Evolutionary conservation across 2,797 vertebrate genomes (phyloP).

Genomic region (Astyanax mexicanus): DNA sequence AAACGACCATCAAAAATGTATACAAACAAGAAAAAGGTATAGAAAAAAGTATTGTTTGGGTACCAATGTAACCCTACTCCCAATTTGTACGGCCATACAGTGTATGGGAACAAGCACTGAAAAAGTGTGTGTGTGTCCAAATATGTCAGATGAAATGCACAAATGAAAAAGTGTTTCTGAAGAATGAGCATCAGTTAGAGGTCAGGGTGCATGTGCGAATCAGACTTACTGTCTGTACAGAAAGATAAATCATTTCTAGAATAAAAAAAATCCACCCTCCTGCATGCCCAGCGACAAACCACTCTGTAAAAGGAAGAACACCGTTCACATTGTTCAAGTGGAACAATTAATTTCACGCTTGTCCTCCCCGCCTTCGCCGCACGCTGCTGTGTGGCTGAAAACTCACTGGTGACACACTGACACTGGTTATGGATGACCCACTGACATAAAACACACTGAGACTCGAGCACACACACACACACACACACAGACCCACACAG

Average conservation of each 20-base stretch:
- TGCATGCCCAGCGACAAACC: conserved; percentile 84
- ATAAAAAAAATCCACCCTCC: conserved; percentile 49
- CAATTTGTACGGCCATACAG: too few species aligned
- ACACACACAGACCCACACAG: conserved; percentile 52
- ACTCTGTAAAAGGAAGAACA: conserved; percentile 88
- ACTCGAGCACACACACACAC: conserved; percentile 51
- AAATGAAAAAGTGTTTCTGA: neutral
- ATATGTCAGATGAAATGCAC: neutral
- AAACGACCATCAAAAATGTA: too few species aligned
- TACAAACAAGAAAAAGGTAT: too few species aligned
- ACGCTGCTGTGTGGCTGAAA: conserved; percentile 90
- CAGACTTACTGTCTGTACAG: neutral
- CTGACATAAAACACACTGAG: conserved; percentile 53
- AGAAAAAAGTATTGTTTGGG: too few species aligned
- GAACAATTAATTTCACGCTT: conserved; percentile 99
- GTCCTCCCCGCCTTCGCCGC: conserved; percentile 89
- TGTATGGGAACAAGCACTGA: too few species aligned
- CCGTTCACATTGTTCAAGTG: conserved; percentile 91
- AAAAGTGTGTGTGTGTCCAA: too few species aligned
- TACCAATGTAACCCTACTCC: too few species aligned
- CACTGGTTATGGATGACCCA: conserved; percentile 71
- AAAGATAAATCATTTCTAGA: neutral
- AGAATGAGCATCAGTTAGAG: neutral
- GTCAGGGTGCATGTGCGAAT: neutral
- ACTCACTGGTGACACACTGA: conserved; percentile 78